Evolutionary conservation across 2,888 invertebrate genomes (phyloP).

Genomic region (Glaucopsyche alexis): DNA sequence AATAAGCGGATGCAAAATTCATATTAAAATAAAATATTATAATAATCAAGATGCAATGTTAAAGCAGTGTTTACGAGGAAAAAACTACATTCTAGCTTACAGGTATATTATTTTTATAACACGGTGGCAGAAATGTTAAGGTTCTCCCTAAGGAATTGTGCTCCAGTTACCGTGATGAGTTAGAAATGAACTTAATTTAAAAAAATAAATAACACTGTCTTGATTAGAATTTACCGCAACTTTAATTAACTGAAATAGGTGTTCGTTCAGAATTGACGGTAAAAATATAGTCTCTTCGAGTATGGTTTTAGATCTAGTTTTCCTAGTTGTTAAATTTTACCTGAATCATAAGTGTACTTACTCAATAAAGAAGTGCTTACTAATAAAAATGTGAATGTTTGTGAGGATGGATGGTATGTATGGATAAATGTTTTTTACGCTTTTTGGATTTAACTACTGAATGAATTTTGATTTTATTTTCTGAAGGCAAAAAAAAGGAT

Average conservation of each 20-base stretch:
- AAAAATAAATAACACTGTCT: constrained; percentile 19
- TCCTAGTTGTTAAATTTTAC: background rate
- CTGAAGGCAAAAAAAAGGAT: too few relatives aligned
- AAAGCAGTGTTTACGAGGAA: constrained; percentile 7
- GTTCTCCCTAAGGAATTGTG: constrained; percentile 27
- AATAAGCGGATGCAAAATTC: background rate
- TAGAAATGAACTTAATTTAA: constrained; percentile 23
- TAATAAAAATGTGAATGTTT: too few relatives aligned
- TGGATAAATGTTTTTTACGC: too few relatives aligned
- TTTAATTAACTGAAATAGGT: constrained; percentile 5
- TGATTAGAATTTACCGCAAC: constrained; percentile 20
- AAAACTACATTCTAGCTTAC: constrained; percentile 15
- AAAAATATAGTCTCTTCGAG: background rate
- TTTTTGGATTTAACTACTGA: too few relatives aligned
- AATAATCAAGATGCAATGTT: constrained; percentile 15
- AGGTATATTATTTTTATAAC: constrained; percentile 26
- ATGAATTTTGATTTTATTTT: too few relatives aligned
- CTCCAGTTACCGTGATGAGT: constrained; percentile 27
- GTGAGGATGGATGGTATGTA: too few relatives aligned
- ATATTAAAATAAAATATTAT: constrained; percentile 7
- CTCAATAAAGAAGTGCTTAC: too few relatives aligned
- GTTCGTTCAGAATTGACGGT: constrained; percentile 1
- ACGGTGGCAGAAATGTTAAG: constrained; percentile 25
- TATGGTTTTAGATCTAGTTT: background rate
- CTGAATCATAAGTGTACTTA: too few relatives aligned